Base-by-base conservation (phyloP, 2,888 invertebrate genomes). In the Ashinkailepas kermadecensis region DNA sequence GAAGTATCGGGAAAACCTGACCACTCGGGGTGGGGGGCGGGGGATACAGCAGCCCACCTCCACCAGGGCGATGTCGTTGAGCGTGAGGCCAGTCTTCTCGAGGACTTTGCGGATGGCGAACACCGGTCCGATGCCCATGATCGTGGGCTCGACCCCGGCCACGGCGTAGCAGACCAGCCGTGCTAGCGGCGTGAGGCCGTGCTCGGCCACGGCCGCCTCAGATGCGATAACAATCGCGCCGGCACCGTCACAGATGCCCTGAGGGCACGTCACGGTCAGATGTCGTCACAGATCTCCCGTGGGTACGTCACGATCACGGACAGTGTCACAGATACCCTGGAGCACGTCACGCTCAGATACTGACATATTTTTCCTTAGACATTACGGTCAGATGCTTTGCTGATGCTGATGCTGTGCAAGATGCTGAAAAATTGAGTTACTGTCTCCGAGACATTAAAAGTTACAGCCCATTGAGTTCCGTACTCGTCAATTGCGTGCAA, bases 231-330 rank as follows among this genome's bases (percentile, higher is more conserved):
- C 90, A 2, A 99, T 89, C 56, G 96, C 94, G 9, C 94, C 96
- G 1, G 99, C 99, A n/a, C 99, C 99, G 89, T 99, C 99, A 86
- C 94, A 94, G 86, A 99, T 93, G 84, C 99, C 99, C 95, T 95
- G 80, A 9, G 54, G 56, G 65, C 23, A 25, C 15, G 39, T 59
- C 11, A 59, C 59, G 59, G 4, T 4, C 39, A 39, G 4, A 39
- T 39, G 39, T 39, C n/a, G n/a, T n/a, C 1, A 39, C 39, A 39
- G 4, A 1, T 39, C 4, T 39, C 39, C 39, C 39, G 39, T 39
- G 39, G 39, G 1, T 4, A 39, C 39, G 39, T 39, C 39, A 39
- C 39, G 39, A 4, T 39, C 39, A 39, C 4, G 39, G n/a, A 4
- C 39, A 39, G 39, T 39, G 39, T 39, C 39, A 4, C 39, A 39